These are phyloP conservation scores for Trinectes maculatus DNA, from an alignment of 2,113 vertebrate genomes.

Conservation along the genomic window DNA sequence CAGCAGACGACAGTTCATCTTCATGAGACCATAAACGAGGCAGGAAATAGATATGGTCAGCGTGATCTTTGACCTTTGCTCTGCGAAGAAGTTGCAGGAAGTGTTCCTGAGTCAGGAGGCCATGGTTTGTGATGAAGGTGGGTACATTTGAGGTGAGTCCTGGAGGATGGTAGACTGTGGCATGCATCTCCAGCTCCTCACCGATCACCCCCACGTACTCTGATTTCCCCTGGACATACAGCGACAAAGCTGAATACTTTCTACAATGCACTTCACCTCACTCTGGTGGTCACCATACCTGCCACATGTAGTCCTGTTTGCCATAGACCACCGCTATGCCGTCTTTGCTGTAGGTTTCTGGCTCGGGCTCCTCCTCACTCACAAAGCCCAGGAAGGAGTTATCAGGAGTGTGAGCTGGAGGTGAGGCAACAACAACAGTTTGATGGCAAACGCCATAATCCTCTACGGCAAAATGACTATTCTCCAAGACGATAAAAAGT, in stretches of 20 bases:
- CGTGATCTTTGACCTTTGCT: conserved; percentile 70
- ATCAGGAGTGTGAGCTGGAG: conserved; percentile 79
- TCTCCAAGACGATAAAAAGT: too few relatives aligned
- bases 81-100: conserved; percentile 72
- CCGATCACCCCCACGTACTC: conserved; percentile 71
- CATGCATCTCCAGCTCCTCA: conserved; percentile 73
- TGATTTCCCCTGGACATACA: conserved; percentile 67
- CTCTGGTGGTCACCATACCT: conserved; percentile 55
- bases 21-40: too few relatives aligned
- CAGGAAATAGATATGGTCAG: too few relatives aligned
- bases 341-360: conserved; percentile 53
- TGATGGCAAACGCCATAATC: neutral
- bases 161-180: conserved; percentile 72
- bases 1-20: neutral
- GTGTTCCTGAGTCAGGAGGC: conserved; percentile 72
- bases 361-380: conserved; percentile 56
- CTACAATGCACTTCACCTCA: neutral
- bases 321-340: conserved; percentile 78
- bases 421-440: neutral
- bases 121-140: conserved; percentile 74
- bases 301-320: conserved; percentile 82
- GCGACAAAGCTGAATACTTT: neutral
- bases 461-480: too few relatives aligned
- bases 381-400: conserved; percentile 82
- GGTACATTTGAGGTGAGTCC: conserved; percentile 63